These are phyloP conservation scores for Danio albolineatus DNA, from an alignment of 2,797 vertebrate species.

Conservation along the genomic window DNA sequence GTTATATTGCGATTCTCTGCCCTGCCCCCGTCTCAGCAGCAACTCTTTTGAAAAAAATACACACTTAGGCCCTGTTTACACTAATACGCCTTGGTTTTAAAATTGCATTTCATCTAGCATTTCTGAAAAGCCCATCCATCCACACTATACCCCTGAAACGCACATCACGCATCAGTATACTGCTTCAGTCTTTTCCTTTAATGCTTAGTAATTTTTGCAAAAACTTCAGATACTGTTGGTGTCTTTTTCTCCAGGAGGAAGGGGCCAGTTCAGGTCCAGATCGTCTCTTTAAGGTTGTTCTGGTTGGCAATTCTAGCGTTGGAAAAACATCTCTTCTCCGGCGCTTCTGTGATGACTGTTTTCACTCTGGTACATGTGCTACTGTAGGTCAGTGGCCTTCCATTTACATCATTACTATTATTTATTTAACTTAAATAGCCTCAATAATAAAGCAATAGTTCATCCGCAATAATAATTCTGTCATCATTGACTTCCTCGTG, in stretches of 20 bases:
- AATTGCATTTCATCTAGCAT: no score
- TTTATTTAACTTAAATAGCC: neutral
- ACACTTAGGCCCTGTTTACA: no score
- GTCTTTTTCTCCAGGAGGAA: constrained; percentile 80
- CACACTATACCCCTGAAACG: no score
- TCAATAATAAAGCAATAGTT: neutral
- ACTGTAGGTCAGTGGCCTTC: constrained; percentile 84
- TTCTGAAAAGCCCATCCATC: no score
- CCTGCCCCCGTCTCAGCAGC: no score
- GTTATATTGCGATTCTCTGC: no score
- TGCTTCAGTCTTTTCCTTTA: no score
- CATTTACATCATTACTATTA: neutral
- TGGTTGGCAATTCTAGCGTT: constrained; percentile 91
- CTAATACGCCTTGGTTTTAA: no score
- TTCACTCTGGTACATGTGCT: constrained; percentile 83
- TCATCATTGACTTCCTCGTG: neutral
- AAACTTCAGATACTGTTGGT: no score
- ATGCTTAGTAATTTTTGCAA: no score
- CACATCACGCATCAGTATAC: no score
- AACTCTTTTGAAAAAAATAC: no score
- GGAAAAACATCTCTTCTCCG: constrained; percentile 92
- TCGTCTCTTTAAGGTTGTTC: constrained; percentile 90
- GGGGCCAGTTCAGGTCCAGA: constrained; percentile 75
- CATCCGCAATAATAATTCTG: neutral
- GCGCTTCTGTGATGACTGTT: constrained; percentile 86